These are phyloP conservation scores for Lacerta agilis DNA, from an alignment of 2,797 vertebrate species.

Conservation along the genomic window DNA sequence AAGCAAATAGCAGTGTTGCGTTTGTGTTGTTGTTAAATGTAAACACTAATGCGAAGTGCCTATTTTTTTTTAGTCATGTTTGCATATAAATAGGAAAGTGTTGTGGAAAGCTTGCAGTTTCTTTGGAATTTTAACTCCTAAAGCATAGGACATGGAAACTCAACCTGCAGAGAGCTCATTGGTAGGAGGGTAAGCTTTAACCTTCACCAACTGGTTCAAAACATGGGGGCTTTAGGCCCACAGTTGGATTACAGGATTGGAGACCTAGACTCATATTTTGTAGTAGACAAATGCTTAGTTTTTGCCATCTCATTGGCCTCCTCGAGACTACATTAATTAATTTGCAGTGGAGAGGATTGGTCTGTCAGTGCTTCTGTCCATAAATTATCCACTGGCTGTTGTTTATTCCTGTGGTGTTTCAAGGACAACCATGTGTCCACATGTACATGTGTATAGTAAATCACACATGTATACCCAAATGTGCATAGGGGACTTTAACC, in stretches of 20 bases:
- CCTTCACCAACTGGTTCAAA: neutral
- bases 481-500: no score
- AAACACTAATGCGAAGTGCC: neutral
- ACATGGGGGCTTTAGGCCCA: neutral
- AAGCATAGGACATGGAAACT: neutral
- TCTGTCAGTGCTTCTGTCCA: neutral
- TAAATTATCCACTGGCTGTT: neutral
- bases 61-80: no score
- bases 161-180: neutral
- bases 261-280: neutral
- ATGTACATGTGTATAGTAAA: no score
- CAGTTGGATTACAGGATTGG: neutral
- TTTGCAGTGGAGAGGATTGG: neutral
- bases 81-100: neutral
- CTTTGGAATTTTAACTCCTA: neutral
- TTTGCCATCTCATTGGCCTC: neutral
- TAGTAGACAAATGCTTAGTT: neutral
- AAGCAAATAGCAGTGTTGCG: neutral
- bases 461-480: no score
- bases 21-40: neutral
- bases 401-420: no score
- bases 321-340: neutral
- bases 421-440: no score
- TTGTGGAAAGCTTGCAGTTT: neutral
- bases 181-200: neutral